phyloP scores from a whole-genome alignment of 2,888 invertebrate species.

The Isoperla grammatica region DNA sequence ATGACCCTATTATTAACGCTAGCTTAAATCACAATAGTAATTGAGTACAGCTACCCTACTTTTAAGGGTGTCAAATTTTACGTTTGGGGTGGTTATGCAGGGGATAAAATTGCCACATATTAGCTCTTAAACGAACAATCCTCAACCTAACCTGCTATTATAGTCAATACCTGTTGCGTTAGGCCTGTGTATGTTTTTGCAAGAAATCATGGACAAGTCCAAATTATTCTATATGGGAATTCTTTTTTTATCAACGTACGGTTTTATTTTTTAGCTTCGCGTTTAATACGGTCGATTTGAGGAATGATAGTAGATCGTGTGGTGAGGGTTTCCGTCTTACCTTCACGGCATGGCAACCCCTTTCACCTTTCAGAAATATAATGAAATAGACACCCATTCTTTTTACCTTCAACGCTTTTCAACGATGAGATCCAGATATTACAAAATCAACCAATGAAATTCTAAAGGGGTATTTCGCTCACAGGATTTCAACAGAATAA shows the following conservation, averaged over 20 bases:
- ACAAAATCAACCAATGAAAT: too few species aligned
- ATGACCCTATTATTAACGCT: conserved; percentile 17
- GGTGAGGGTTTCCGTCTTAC: too few species aligned
- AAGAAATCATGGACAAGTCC: not conserved
- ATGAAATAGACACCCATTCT: too few species aligned
- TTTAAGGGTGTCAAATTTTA: conserved; percentile 18
- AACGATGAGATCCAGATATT: too few species aligned
- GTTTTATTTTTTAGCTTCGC: not conserved
- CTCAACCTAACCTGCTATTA: conserved; percentile 7
- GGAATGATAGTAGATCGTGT: too few species aligned
- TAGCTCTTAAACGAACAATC: conserved; percentile 10
- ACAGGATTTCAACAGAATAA: not conserved
- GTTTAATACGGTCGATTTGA: too few species aligned
- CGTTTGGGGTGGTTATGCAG: conserved; percentile 1
- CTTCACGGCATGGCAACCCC: too few species aligned
- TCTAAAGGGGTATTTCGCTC: too few species aligned
- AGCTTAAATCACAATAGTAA: conserved; percentile 19
- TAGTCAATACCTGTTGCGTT: not conserved
- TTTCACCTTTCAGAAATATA: too few species aligned
- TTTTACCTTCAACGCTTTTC: too few species aligned
- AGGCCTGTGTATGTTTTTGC: not conserved
- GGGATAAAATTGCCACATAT: conserved; percentile 19
- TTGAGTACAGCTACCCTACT: conserved; percentile 16
- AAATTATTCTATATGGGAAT: conserved; percentile 15
- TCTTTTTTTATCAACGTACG: not conserved